These are phyloP conservation scores for Chloromyia formosa DNA, from an alignment of 2,888 invertebrate species.

Conservation along the genomic window DNA sequence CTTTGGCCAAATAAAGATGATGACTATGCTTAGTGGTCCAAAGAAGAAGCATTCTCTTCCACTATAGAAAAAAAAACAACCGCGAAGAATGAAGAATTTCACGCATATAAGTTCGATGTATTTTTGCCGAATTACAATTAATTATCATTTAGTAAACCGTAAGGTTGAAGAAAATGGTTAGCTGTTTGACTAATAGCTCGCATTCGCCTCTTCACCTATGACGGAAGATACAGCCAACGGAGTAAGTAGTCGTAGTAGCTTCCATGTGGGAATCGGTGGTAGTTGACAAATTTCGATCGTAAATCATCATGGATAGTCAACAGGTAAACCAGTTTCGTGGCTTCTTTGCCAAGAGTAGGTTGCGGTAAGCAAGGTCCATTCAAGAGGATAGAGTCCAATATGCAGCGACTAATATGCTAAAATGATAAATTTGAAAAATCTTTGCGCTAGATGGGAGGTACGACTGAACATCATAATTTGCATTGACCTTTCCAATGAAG, in stretches of 20 bases:
- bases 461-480: no score
- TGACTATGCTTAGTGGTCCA: neutral
- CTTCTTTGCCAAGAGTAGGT: no score
- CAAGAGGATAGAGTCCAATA: no score
- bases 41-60: neutral
- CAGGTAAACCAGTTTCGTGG: no score
- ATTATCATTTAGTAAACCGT: conserved; percentile 3
- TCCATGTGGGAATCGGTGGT: neutral
- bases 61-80: no score
- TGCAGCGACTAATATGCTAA: no score
- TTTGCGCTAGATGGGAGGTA: no score
- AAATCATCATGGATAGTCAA: neutral
- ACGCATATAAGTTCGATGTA: neutral
- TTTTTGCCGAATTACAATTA: conserved; percentile 10
- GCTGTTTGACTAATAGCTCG: neutral
- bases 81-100: neutral
- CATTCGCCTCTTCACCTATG: neutral
- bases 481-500: no score
- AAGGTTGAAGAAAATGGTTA: neutral
- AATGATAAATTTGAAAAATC: no score
- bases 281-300: conserved; percentile 5
- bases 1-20: neutral
- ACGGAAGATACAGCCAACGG: no score
- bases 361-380: no score
- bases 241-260: no score